Conservation (phyloP, 2,113 vertebrate genomes). For the Sinocyclocheilus rhinocerous region DNA sequence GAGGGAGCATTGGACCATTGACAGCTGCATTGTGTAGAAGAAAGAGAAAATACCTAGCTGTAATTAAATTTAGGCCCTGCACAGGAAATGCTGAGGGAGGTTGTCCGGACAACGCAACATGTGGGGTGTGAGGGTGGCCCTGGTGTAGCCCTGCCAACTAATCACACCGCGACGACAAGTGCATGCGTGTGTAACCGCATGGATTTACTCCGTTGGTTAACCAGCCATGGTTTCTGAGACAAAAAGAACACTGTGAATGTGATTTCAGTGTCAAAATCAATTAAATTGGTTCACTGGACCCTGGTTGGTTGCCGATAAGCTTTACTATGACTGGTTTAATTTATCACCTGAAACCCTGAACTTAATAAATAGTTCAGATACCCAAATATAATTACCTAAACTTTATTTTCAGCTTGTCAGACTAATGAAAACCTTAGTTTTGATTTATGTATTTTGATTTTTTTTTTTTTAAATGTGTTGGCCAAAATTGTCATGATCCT, state of each 20-base stretch:
- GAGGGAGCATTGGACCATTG: not conserved
- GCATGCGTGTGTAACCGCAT: not conserved
- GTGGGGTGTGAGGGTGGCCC: not conserved
- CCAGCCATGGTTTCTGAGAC: not conserved
- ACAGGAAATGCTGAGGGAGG: not conserved
- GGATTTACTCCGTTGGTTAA: not conserved
- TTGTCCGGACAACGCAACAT: constrained; percentile 14
- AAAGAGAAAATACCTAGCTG: constrained; percentile 8
- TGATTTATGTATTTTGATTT: too few species aligned
- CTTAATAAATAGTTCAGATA: too few species aligned
- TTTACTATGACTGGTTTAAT: not conserved
- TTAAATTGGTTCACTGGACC: not conserved
- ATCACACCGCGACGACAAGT: not conserved
- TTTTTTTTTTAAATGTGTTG: too few species aligned
- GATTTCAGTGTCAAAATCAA: not conserved
- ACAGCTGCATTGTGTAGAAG: constrained; percentile 8
- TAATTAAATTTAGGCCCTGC: constrained; percentile 12
- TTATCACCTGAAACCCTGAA: too few species aligned
- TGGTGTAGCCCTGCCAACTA: constrained; percentile 2
- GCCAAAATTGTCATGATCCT: too few species aligned
- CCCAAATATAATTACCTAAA: too few species aligned
- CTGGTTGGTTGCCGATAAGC: not conserved
- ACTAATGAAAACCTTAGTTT: too few species aligned
- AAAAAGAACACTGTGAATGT: not conserved
- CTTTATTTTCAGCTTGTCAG: too few species aligned